Evolutionary conservation across 37 sponge, comb jelly and placozoan species (phyloP), one percentile per base, ranked within the genome.

Genomic region (Chondrilla cf. caribensis): DNA sequence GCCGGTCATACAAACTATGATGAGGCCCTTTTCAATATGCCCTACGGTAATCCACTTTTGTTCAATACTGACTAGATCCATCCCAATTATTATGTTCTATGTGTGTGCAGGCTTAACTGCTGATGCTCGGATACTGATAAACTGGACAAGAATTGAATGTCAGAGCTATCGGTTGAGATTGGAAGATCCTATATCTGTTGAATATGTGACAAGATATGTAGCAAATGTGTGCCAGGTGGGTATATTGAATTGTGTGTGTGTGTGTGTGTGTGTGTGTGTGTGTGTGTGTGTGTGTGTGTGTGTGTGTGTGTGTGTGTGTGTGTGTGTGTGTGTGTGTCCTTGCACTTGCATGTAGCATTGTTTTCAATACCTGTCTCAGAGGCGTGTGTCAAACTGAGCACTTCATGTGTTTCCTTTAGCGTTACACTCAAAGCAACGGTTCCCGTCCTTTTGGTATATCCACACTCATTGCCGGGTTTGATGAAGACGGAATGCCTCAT

Each of bases 131-230:
- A 95, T 98, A 33, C 79, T 98, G 72, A 90, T 98, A 25, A 89
- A 96, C 78, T 92, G 81, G 93, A 95, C 97, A 41, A 85, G 97
- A n/a, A 85, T 91, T 39, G 99, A 98, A 79, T 98, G 99, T 59
- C 99, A 98, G 88, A 96, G 97, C 76, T 90, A 96, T 81, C 51
- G 92, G 60, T 87, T 98, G 65, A 90, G 83, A 0, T 86, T 98
- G 41, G 99, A 98, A 78, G 99, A 98, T 55, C 99, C 99, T 18
- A 95, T 98, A 2, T 94, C 97, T 51, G 91, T 98, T 62, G 97
- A 96, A 82, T 96, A 98, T 82, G 91, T 98, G 60, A 88, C 99
- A 18, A 86, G 95, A 79, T 71, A 94, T 72, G 86, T 98, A 25
- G 99, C 99, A 26, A 90, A 73, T 22, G 84, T 86, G 5, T 95